phyloP scores from a whole-genome alignment of 2,113 vertebrate species.

The Willisornis vidua region DNA sequence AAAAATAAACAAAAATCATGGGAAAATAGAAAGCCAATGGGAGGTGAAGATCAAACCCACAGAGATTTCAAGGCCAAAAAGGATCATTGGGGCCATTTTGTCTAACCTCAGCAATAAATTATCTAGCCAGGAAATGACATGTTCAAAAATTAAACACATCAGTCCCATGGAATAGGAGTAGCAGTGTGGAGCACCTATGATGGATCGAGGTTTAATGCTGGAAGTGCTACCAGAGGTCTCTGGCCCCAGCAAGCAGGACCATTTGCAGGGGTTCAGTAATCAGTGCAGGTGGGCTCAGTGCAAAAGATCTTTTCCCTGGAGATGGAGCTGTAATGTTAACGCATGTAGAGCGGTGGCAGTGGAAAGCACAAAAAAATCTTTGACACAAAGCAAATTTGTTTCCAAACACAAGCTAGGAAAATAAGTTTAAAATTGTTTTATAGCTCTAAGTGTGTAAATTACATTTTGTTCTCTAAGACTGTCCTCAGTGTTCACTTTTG shows the following conservation, averaged over 20 bases:
- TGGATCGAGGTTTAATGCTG: not conserved
- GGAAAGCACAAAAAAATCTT: not conserved
- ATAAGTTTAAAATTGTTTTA: not conserved
- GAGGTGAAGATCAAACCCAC: not conserved
- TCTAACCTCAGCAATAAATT: not conserved
- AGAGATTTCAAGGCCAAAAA: not conserved
- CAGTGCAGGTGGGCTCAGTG: fast-evolving
- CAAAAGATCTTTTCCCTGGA: not conserved
- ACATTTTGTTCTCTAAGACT: not conserved
- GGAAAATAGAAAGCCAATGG: not conserved
- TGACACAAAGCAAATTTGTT: not conserved
- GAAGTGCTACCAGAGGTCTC: not conserved
- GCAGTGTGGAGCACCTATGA: not conserved
- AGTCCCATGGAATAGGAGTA: not conserved
- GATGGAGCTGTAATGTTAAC: not conserved
- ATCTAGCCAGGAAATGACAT: not conserved
- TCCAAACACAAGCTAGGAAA: not conserved
- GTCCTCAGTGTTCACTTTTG: not conserved
- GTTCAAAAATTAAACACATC: not conserved
- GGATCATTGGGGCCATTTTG: not conserved
- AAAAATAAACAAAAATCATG: slow-evolving; percentile 28
- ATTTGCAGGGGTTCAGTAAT: not conserved
- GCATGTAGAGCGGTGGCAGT: not conserved
- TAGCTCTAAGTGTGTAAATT: not conserved
- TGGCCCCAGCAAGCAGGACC: not conserved